These are phyloP conservation scores for Vanessa tameamea DNA, from an alignment of 1,140 invertebrate species.

Conservation along the genomic window DNA sequence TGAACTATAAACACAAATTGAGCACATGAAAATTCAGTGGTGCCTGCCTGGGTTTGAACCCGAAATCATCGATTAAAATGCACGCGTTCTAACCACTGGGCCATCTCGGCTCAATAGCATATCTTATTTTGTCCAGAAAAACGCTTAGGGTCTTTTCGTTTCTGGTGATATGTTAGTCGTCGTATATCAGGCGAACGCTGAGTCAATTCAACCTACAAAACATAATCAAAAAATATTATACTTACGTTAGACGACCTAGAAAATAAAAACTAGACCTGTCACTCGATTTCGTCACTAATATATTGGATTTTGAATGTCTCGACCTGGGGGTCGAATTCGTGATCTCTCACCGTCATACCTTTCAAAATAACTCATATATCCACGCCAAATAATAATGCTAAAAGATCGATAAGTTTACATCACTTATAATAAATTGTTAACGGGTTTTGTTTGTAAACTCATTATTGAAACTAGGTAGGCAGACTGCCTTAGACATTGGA, in stretches of 20 bases:
- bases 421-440: neutral
- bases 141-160: too few relatives aligned
- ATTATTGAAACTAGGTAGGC: neutral
- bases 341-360: conserved; percentile 6
- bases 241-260: conserved; percentile 2
- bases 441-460: too few relatives aligned
- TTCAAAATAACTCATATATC: conserved; percentile 8
- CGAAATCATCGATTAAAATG: too few relatives aligned
- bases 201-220: neutral
- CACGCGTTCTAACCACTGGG: too few relatives aligned
- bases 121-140: too few relatives aligned
- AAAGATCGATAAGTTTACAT: neutral
- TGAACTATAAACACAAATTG: too few relatives aligned
- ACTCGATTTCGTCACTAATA: neutral
- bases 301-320: neutral
- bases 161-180: neutral
- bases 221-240: neutral
- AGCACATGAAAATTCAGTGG: too few relatives aligned
- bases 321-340: conserved; percentile 11
- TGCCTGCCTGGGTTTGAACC: too few relatives aligned
- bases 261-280: conserved; percentile 1
- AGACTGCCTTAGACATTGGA: too few relatives aligned
- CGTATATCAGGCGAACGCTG: neutral
- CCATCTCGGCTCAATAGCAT: too few relatives aligned
- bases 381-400: neutral